Conservation (phyloP, 2,113 vertebrate genomes). For the Sclerurus mexicanus region DNA sequence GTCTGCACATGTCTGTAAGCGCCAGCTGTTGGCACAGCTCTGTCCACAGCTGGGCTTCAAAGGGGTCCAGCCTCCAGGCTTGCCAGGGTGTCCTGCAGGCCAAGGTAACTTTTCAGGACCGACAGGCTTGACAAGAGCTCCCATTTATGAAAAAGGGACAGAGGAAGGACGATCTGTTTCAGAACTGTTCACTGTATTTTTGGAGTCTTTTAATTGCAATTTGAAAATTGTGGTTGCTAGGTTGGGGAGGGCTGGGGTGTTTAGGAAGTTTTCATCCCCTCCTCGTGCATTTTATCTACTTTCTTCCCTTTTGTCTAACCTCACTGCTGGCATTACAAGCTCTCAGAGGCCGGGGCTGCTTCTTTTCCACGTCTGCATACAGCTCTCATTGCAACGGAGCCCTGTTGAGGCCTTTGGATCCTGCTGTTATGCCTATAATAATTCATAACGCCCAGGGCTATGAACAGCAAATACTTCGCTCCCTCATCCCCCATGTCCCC, state of each 20-base stretch:
- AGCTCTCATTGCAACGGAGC: not conserved
- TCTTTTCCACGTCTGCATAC: not conserved
- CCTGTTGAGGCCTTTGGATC: slow-evolving; percentile 6
- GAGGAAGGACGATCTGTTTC: not conserved
- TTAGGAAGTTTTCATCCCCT: not conserved
- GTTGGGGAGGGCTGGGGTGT: too few species aligned
- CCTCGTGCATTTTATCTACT: not conserved
- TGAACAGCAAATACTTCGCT: not conserved
- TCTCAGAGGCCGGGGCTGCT: not conserved
- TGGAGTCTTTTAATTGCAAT: not conserved
- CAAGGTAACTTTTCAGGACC: not conserved
- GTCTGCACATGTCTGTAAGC: not conserved
- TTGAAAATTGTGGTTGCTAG: not conserved
- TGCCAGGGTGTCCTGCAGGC: not conserved
- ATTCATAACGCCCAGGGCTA: not conserved
- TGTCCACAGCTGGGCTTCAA: accelerated
- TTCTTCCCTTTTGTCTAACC: not conserved
- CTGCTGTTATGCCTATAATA: not conserved
- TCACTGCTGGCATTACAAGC: not conserved
- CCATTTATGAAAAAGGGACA: too few species aligned
- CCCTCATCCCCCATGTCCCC: not conserved
- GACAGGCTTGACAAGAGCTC: accelerated
- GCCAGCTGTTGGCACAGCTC: too few species aligned
- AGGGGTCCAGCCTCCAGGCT: not conserved
- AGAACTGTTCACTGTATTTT: not conserved